phyloP scores from a whole-genome alignment of 1,140 invertebrate species.

The Proctacanthus coquilletti region DNA sequence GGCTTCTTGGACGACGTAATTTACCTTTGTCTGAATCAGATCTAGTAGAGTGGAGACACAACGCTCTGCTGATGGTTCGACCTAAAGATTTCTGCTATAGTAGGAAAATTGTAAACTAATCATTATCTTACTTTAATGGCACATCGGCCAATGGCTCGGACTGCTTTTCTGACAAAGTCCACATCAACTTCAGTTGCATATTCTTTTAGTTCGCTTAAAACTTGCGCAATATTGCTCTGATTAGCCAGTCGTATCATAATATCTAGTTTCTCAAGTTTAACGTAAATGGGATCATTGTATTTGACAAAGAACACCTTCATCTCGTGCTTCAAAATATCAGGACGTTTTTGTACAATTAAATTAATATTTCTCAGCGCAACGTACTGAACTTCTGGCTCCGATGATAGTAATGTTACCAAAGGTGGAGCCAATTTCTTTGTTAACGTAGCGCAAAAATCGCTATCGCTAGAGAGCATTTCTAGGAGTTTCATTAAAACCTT shows the following conservation, averaged over 20 bases:
- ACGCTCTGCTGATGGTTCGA: slow-evolving; percentile 94
- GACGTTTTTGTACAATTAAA: slow-evolving; percentile 96
- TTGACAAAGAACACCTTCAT: slow-evolving; percentile 99
- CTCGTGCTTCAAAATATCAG: slow-evolving; percentile 98
- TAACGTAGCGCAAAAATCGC: slow-evolving; percentile 86
- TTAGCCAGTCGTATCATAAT: slow-evolving; percentile 99
- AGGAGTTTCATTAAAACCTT: slow-evolving; percentile 96
- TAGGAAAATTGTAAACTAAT: slow-evolving; percentile 1
- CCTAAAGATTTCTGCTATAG: slow-evolving; percentile 16
- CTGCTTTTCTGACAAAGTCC: slow-evolving; percentile 98
- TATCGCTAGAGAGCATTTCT: slow-evolving; percentile 86
- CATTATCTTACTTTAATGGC: slow-evolving; percentile 76
- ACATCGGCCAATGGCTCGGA: slow-evolving; percentile 95
- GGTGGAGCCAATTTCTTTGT: slow-evolving; percentile 97
- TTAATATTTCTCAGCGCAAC: slow-evolving; percentile 98
- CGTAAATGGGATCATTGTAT: slow-evolving; percentile 99
- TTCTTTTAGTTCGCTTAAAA: slow-evolving; percentile 96
- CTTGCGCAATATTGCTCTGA: slow-evolving; percentile 96
- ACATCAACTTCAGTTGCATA: slow-evolving; percentile 99
- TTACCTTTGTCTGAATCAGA: slow-evolving; percentile 98
- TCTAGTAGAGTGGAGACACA: slow-evolving; percentile 98
- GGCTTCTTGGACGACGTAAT: slow-evolving; percentile 99
- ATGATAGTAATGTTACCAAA: slow-evolving; percentile 93
- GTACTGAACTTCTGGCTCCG: slow-evolving; percentile 98
- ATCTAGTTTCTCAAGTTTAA: slow-evolving; percentile 97